These are phyloP conservation scores for Heliocidaris tuberculata DNA, from an alignment of 35 echinoderm and acorn worm species.

Conservation along the genomic window DNA sequence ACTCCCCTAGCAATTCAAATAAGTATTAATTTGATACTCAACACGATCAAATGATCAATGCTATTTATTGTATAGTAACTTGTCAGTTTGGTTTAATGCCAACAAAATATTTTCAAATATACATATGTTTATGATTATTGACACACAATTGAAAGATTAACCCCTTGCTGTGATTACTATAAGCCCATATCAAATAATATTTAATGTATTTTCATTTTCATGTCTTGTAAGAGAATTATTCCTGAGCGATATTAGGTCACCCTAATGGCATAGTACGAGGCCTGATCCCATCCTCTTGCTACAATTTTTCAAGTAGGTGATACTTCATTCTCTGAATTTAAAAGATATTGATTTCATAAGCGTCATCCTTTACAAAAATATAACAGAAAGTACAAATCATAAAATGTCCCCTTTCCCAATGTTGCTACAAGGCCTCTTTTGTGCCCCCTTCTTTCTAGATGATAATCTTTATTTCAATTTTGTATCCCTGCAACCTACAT, in stretches of 20 bases:
- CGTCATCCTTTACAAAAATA: neutral
- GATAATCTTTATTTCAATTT: no score
- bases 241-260: neutral
- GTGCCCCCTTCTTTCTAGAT: no score
- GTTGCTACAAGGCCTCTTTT: no score
- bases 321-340: neutral
- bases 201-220: no score
- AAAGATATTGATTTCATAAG: neutral
- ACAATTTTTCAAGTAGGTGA: neutral
- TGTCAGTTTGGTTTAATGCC: neutral
- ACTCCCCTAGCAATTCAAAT: neutral
- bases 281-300: neutral
- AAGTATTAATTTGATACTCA: neutral
- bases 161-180: neutral
- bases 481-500: no score
- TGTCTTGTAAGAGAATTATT: neutral
- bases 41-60: neutral
- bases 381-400: neutral
- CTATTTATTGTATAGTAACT: neutral
- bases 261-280: neutral
- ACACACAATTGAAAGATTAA: neutral
- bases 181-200: neutral
- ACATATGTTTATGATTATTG: neutral
- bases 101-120: neutral
- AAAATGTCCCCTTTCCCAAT: no score